Evolutionary conservation across 2,888 invertebrate species (phyloP), one percentile per base, ranked within the genome.

Genomic region (Pollenia griseotomentosa): DNA sequence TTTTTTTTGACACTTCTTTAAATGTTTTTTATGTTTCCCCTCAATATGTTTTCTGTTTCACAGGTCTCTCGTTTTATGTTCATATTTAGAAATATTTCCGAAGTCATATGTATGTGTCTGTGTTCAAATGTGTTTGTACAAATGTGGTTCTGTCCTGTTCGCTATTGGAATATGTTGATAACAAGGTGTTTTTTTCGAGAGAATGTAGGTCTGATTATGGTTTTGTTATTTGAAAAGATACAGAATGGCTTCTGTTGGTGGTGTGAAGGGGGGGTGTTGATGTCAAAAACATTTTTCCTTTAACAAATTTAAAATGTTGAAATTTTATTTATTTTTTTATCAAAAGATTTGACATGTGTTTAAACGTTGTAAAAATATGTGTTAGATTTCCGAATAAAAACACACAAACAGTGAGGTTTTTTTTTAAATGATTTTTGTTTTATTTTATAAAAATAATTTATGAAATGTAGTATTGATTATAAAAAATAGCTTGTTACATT

Each of bases 301-400:
- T 59, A 14, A 9, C 46, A n/a, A 46, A 23, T 11, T 74, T 74
- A 16, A 48, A 46, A 73, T 44, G 19, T 57, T 40, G 33, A 71
- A 55, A 71, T 57, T 57, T 42, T 57, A 6, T 57, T 71, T 14
- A 57, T 16, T 14, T 55, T 59, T 14, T 59, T 10, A 19, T 8
- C 14, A 48, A 48, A 74, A 33, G 11, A 61, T 48, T 48, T 61
- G 74, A 48, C 61, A 61, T 61, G 74, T 61, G 11, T 74, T 74
- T 23, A 23, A 23, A 73, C 44, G 19, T 57, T 57, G 42, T 71
- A 57, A 57, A 71, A 73, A 73, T 46, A 48, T 59, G 46, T 59
- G 73, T 23, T 73, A 16, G 46, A 46, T 33, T 33, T 46, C 1
- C 11, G 63, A 63, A 44, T 42, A 63, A 61, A 40, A 16, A 44